Conservation (phyloP, 2,113 vertebrate genomes). For the Tyto alba region DNA sequence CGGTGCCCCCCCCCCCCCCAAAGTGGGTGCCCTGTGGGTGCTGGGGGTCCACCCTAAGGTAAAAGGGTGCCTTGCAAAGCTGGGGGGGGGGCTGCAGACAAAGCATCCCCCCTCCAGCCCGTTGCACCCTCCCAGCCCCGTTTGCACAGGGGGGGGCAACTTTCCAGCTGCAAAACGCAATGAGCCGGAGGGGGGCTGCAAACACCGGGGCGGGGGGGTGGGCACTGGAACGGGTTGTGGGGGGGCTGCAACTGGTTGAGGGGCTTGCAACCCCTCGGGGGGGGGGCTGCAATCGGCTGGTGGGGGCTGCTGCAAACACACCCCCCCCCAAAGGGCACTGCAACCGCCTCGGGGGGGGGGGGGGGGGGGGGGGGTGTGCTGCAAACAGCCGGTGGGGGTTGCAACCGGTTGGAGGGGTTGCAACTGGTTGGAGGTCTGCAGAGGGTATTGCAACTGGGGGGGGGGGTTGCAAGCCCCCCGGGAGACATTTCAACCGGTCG, state of each 20-base stretch:
- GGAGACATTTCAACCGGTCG: too few relatives aligned
- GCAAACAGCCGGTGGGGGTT: too few relatives aligned
- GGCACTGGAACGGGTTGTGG: not conserved
- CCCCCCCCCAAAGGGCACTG: too few relatives aligned
- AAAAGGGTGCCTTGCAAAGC: fast-evolving
- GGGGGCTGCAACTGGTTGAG: fast-evolving
- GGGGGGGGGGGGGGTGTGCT: too few relatives aligned
- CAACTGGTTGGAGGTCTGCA: too few relatives aligned
- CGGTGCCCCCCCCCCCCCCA: fast-evolving
- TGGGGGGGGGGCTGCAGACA: not conserved
- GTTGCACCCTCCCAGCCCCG: not conserved
- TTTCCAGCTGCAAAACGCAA: not conserved
- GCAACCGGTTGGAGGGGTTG: too few relatives aligned
- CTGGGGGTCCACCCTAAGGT: not conserved
- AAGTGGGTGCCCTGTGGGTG: fast-evolving
- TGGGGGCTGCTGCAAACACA: too few relatives aligned
- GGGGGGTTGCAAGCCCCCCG: too few relatives aligned
- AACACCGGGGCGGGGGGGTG: not conserved
- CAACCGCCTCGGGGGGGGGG: too few relatives aligned
- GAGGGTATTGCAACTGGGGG: too few relatives aligned
- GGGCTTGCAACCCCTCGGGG: too few relatives aligned
- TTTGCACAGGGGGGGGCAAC: not conserved
- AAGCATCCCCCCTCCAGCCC: not conserved
- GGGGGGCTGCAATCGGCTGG: too few relatives aligned
- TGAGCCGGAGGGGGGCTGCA: not conserved